A percentile compares a stretch with the other conserved stretches of the same genome.
These are phyloP conservation scores for Campoletis sonorensis DNA, from an alignment of 1,140 invertebrate species.

Conservation along the genomic window DNA sequence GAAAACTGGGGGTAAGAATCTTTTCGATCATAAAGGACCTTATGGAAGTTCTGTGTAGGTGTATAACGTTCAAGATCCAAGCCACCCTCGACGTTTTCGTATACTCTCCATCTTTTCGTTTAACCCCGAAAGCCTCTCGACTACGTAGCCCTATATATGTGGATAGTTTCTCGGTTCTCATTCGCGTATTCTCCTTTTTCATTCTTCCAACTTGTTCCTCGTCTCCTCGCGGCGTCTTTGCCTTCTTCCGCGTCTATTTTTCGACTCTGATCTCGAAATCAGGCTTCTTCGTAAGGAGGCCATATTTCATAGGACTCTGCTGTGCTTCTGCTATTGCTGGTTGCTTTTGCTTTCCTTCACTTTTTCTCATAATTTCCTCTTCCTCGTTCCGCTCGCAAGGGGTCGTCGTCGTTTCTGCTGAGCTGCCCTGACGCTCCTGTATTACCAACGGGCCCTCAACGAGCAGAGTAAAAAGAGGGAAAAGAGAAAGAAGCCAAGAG, in stretches of 20 bases:
- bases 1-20: background rate
- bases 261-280: conserved; percentile 35
- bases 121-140: background rate
- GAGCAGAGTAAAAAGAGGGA: conserved; percentile 4
- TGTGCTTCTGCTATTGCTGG: conserved; percentile 40
- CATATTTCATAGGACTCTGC: conserved; percentile 73
- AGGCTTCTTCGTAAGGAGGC: conserved; percentile 66
- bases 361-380: conserved; percentile 62
- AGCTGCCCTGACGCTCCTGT: conserved; percentile 20
- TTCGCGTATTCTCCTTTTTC: conserved; percentile 30
- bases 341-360: conserved; percentile 64
- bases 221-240: background rate
- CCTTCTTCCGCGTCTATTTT: conserved; percentile 6
- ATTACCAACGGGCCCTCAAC: conserved; percentile 27
- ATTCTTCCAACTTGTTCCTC: conserved; percentile 15
- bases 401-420: conserved; percentile 57
- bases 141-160: background rate
- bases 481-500: conserved; percentile 19
- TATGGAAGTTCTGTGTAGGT: background rate
- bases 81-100: background rate
- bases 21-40: conserved; percentile 1
- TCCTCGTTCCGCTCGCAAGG: conserved; percentile 61
- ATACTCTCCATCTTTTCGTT: background rate
- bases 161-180: conserved; percentile 6
- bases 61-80: background rate